Conservation (phyloP, 1,140 invertebrate species). For the Teleogryllus occipitalis region DNA sequence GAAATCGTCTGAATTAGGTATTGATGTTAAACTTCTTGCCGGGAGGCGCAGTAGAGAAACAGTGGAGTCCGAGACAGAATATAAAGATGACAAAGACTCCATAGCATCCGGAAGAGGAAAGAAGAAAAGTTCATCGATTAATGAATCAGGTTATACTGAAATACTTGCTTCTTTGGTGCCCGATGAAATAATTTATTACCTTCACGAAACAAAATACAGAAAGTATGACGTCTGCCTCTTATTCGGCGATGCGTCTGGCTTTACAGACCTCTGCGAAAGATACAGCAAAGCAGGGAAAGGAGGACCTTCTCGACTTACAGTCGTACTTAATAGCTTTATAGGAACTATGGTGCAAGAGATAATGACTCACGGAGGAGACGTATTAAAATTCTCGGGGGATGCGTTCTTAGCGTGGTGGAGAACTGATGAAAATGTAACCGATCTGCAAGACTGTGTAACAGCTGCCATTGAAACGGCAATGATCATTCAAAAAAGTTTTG, state of each 20-base stretch:
- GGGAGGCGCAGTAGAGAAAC: no score
- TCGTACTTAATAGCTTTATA: conserved; percentile 19
- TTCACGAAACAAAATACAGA: not conserved
- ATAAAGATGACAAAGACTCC: no score
- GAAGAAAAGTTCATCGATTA: not conserved
- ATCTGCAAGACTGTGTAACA: conserved; percentile 46
- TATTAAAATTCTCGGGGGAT: conserved; percentile 38
- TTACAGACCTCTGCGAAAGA: conserved; percentile 19
- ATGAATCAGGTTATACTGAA: not conserved
- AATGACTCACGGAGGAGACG: conserved; percentile 17
- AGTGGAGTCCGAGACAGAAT: no score
- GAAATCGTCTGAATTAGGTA: no score
- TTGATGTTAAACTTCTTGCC: no score
- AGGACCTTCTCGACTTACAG: conserved; percentile 14
- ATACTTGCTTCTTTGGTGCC: not conserved
- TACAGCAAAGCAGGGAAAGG: conserved; percentile 21
- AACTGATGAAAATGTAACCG: conserved; percentile 34
- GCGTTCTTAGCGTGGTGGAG: conserved; percentile 58
- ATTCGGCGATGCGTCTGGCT: conserved; percentile 8
- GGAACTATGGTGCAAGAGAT: conserved; percentile 22
- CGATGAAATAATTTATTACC: not conserved
- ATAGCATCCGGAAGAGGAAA: no score
- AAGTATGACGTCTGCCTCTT: not conserved
- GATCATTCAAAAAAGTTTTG: conserved; percentile 53
- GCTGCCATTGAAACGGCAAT: conserved; percentile 52